Percentiles rank a stretch among this genome's conserved stretches.
Conservation (phyloP, 1,140 invertebrate genomes). For the Gryllus bimaculatus region DNA sequence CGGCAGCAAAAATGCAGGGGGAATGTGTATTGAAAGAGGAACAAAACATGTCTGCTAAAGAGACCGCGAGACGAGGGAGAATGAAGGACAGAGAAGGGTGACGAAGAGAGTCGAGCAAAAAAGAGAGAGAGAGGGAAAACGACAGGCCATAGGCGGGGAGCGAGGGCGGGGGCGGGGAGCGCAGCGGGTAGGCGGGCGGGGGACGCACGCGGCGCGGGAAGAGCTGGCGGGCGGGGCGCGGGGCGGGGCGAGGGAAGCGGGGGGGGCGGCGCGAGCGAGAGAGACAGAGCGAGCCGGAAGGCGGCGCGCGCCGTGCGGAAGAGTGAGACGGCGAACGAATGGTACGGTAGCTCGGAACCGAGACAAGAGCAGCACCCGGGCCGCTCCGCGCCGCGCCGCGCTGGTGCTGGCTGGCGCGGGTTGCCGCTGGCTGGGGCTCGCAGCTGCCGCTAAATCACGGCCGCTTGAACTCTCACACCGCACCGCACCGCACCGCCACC, state of each 20-base stretch:
- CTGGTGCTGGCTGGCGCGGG: not conserved
- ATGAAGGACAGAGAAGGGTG: not conserved
- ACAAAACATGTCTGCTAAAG: conserved; percentile 7
- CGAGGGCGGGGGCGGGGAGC: not conserved
- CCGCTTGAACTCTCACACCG: conserved; percentile 7
- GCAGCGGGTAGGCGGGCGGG: too few relatives aligned
- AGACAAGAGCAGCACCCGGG: not conserved
- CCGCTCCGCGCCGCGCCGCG: too few relatives aligned
- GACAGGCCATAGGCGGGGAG: not conserved
- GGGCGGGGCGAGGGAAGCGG: not conserved
- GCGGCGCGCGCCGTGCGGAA: not conserved
- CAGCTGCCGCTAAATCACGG: conserved; percentile 8
- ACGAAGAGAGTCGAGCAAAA: not conserved
- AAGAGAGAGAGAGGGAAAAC: conserved; percentile 12
- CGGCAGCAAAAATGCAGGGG: too few relatives aligned
- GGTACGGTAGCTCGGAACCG: not conserved
- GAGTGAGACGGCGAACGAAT: not conserved
- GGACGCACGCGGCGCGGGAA: not conserved
- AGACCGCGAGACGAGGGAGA: not conserved
- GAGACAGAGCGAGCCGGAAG: not conserved
- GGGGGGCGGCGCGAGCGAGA: not conserved
- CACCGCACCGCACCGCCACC: not conserved
- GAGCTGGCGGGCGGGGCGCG: not conserved
- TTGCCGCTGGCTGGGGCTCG: not conserved
- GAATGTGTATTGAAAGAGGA: not conserved